Evolutionary conservation across 1,140 invertebrate genomes (phyloP).

Genomic region (Aphelinus atriplicis): DNA sequence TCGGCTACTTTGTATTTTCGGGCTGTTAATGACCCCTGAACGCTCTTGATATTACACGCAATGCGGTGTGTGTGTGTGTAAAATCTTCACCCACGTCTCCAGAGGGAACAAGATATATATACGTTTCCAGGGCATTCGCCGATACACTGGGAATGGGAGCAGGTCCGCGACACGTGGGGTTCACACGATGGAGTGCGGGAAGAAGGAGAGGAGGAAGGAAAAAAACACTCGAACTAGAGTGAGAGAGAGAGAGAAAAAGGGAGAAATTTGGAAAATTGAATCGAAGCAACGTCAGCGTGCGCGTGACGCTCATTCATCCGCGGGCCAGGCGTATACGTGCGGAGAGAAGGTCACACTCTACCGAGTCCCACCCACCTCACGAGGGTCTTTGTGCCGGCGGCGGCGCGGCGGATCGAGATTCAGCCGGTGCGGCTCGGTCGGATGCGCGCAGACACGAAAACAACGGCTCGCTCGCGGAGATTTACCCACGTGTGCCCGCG

Average conservation of each 20-base stretch:
- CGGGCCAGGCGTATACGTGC: neutral
- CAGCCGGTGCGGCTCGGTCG: slow-evolving; percentile 49
- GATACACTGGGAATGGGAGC: too few species aligned
- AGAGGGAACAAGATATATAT: slow-evolving; percentile 30
- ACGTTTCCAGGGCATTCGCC: neutral
- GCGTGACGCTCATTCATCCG: slow-evolving; percentile 50
- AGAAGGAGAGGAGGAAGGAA: neutral
- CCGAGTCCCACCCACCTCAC: slow-evolving; percentile 54
- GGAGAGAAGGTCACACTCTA: slow-evolving; percentile 59
- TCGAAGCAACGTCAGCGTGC: slow-evolving; percentile 46
- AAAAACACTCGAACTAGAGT: neutral
- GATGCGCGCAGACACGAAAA: slow-evolving; percentile 52
- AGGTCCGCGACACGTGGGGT: neutral
- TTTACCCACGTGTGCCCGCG: slow-evolving; percentile 46
- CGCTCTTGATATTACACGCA: neutral
- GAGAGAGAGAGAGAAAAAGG: slow-evolving; percentile 7
- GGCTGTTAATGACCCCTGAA: slow-evolving; percentile 9
- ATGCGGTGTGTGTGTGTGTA: neutral
- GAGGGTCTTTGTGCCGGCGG: slow-evolving; percentile 49
- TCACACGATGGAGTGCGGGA: slow-evolving; percentile 14
- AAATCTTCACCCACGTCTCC: neutral
- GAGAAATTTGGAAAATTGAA: slow-evolving; percentile 43
- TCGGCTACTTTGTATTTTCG: slow-evolving; percentile 26
- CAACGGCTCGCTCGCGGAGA: slow-evolving; percentile 45
- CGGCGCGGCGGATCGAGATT: slow-evolving; percentile 41